Evolutionary conservation across 2,888 invertebrate species (phyloP), one percentile per base, ranked within the genome.

Genomic region (Drosophila peninsularis): DNA sequence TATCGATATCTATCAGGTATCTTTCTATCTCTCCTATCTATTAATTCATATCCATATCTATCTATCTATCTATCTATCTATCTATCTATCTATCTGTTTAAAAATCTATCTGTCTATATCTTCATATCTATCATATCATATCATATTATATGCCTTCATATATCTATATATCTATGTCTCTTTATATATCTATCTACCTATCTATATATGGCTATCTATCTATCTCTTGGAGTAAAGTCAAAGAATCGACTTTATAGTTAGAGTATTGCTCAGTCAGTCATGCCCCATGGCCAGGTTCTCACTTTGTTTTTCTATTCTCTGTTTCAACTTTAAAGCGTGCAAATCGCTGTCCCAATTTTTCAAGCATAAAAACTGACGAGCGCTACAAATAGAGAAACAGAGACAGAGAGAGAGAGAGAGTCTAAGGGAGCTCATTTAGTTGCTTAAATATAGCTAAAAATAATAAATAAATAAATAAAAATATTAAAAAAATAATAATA

Each of bases 281-380:
- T 27, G 13, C 5, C 41, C 30, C 1, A 0, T 21, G 13, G 41
- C 30, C 7, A 19, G 13, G 14, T 41, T 54, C 54, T 41, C 54
- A 42, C 39, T 56, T 37, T 9, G 17, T 45, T 56, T 30, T 58
- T 34, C 42, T 36, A 34, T 42, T 42, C 55, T 34, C 32, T 44
- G 34, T 34, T 53, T 65, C 69, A 66, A 78, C 64, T 74, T 53
- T 55, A 47, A 60, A 83, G 82, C 82, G 86, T 88, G 83, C 78
- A 84, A 88, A 84, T 83, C 76, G 84, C 74, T 86, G 84, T 88
- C 84, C 84, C 89, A 86, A 88, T 88, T 84, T 88, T 88, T 80
- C 81, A 88, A 84, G 72, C 84, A 88, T 84, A 84, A 84, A 87
- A 88, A 79, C 68, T 57, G 71, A 66, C 80, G 73, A 69, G 71